These are phyloP conservation scores for Willisornis vidua DNA, from an alignment of 2,113 vertebrate species.

Conservation along the genomic window DNA sequence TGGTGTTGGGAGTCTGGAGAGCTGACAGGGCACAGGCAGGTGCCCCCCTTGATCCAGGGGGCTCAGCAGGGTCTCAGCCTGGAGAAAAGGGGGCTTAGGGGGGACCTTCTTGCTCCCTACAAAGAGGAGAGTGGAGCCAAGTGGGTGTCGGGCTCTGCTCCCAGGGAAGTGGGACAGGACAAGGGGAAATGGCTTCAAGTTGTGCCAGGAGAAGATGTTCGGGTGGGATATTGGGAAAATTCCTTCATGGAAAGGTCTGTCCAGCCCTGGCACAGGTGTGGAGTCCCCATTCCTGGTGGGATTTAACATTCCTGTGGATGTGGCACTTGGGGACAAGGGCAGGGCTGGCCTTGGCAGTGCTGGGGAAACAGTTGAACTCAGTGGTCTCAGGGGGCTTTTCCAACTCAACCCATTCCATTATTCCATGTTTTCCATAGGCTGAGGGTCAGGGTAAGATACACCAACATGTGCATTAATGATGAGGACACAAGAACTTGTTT, in stretches of 20 bases:
- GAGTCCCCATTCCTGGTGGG: neutral
- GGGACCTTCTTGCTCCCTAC: neutral
- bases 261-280: neutral
- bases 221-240: neutral
- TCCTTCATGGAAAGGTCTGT: neutral
- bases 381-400: neutral
- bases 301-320: neutral
- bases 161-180: neutral
- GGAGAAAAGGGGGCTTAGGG: neutral
- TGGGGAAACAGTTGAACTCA: neutral
- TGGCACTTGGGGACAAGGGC: neutral
- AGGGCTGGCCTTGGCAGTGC: neutral
- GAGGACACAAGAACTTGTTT: neutral
- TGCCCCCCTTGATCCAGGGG: fast-evolving
- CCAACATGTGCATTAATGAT: fast-evolving
- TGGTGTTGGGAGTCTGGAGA: neutral
- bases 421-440: fast-evolving
- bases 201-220: neutral
- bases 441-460: fast-evolving
- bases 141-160: neutral
- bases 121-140: neutral
- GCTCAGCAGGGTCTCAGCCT: neutral
- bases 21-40: neutral
- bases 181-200: neutral
- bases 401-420: fast-evolving